These are phyloP conservation scores for Macropodus opercularis DNA, from an alignment of 2,797 vertebrate genomes.

Conservation along the genomic window DNA sequence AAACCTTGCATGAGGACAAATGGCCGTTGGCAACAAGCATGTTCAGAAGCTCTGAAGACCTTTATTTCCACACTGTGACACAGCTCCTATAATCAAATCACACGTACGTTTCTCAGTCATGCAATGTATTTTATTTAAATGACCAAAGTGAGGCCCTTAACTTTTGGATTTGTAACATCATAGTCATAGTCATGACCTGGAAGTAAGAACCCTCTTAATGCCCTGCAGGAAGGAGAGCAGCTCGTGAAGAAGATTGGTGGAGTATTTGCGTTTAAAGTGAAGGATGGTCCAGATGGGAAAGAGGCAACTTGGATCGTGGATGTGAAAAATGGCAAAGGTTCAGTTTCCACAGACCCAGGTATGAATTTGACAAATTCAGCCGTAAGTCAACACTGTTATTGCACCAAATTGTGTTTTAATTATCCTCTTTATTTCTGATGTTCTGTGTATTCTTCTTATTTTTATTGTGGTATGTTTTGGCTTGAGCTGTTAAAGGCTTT, in stretches of 20 bases:
- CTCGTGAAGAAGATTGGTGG: conserved; percentile 93
- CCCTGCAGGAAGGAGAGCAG: conserved; percentile 88
- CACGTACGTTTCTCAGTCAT: background rate
- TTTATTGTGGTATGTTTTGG: no score
- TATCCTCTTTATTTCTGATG: background rate
- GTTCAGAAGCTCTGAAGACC: no score
- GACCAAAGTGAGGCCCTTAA: background rate
- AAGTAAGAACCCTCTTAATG: background rate
- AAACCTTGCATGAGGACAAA: background rate
- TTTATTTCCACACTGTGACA: background rate
- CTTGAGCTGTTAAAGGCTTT: no score
- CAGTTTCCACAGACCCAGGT: conserved; percentile 88
- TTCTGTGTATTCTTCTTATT: background rate
- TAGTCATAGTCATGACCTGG: background rate
- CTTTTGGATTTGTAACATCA: background rate
- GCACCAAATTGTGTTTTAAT: background rate
- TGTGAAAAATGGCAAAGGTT: conserved; percentile 94
- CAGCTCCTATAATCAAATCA: background rate
- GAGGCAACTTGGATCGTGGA: conserved; percentile 95
- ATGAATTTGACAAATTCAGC: conserved; percentile 35
- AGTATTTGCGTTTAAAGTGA: conserved; percentile 93
- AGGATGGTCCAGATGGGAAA: conserved; percentile 89
- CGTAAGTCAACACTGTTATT: background rate
- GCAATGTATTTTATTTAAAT: no score
- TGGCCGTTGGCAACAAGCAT: background rate